These are phyloP conservation scores for Recurvirostra avosetta DNA, from an alignment of 2,113 vertebrate genomes.

Conservation along the genomic window DNA sequence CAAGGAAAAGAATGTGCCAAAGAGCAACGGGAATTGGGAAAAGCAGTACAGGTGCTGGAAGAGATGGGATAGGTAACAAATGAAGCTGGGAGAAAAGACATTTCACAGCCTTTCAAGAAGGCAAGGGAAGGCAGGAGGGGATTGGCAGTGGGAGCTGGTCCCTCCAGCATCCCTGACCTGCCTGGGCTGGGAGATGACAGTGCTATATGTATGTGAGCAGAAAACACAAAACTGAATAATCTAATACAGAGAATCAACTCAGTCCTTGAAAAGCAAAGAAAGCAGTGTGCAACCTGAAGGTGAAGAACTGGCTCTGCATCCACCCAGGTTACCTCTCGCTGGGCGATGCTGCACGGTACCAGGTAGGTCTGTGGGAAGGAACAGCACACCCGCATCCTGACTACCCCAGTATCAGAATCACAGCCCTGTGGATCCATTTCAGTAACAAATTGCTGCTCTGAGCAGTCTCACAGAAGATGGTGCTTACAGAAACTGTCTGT, in stretches of 20 bases:
- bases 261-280: not conserved
- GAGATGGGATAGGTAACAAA: not conserved
- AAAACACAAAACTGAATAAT: not conserved
- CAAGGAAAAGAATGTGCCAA: not conserved
- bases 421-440: not conserved
- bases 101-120: not conserved
- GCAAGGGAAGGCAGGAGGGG: not conserved
- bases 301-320: not conserved
- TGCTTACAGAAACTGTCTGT: not conserved
- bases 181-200: not conserved
- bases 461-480: not conserved
- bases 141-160: not conserved
- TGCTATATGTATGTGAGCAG: not conserved
- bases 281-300: not conserved
- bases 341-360: not conserved
- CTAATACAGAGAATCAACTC: not conserved
- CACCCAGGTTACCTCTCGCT: accelerated
- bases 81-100: not conserved
- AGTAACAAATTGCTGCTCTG: not conserved
- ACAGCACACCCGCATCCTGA: accelerated
- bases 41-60: not conserved
- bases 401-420: accelerated
- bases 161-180: not conserved
- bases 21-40: not conserved
- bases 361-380: not conserved